Evolutionary conservation across 2,113 vertebrate genomes (phyloP), one percentile per base, ranked within the genome.

Genomic region (Poeciliopsis retropinna): DNA sequence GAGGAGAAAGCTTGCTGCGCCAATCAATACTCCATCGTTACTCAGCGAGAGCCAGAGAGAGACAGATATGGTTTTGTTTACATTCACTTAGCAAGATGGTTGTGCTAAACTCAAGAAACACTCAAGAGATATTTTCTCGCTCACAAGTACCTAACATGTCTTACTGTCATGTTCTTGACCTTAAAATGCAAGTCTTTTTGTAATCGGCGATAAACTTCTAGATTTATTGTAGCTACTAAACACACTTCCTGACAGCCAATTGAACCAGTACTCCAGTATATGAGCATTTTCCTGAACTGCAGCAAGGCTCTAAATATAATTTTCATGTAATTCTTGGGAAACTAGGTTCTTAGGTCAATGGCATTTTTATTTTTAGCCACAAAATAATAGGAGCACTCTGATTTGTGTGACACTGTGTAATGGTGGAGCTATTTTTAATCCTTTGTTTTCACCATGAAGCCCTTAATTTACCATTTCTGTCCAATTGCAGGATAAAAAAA

Each of bases 351-450:
- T 30, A 28, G 60, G 75, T 76, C 62, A 29, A 0, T n/a, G 44
- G 25, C 6, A n/a, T 68, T 61, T 80, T 61, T 63, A 57, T 77
- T 81, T 81, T 70, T 78, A 83, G 29, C 5, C 54, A 70, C 15
- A 71, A 22, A 69, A 28, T 60, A 44, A 7, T 29, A 6, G 3
- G 15, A 57, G 60, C 2, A 4, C 1, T 60, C 39, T 22, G 12
- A 17, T 27, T 29, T 27, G 0, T 32, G 9, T 34, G 47, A 47
- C 54, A 17, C 22, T 44, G 37, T 54, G 27, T 29, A 41, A 69
- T 29, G 1, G 17, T 47, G 51, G 6, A 17, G 19, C 7, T 28
- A 4, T 1, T 28, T 13, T 6, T 10, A 41, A 41, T 62, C 34
- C 2, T 8, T 72, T 17, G 19, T 41, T 37, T 14, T 57, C 8